Percentiles rank a stretch among this genome's conserved stretches.
Evolutionary conservation across 2,797 vertebrate genomes (phyloP).

Genomic region (Gadopsis bispinosus): DNA sequence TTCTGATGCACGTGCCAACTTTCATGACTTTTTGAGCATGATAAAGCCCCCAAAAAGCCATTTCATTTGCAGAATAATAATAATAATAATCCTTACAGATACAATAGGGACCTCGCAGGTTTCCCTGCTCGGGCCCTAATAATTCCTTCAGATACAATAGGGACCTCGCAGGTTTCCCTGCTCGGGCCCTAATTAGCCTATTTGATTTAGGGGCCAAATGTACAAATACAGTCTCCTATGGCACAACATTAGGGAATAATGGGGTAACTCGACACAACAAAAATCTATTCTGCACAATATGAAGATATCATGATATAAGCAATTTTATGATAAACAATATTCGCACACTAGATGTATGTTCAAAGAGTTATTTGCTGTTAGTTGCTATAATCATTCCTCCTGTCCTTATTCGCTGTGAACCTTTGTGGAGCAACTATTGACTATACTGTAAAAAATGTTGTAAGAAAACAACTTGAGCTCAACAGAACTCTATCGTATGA

Average conservation of each 20-base stretch:
- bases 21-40: no score
- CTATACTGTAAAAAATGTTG: not conserved
- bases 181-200: no score
- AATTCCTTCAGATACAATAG: no score
- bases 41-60: no score
- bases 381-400: not conserved
- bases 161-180: no score
- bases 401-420: not conserved
- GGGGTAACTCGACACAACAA: not conserved
- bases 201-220: not conserved
- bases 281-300: not conserved
- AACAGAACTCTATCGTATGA: not conserved
- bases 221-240: not conserved
- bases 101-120: no score
- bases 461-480: conserved; percentile 9
- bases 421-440: not conserved
- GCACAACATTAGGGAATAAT: not conserved
- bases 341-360: not conserved
- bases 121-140: no score
- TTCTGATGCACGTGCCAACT: no score
- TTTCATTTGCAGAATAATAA: no score
- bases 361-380: not conserved
- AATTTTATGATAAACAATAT: not conserved
- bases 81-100: no score
- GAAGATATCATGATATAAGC: not conserved